Percentiles rank a stretch among this genome's conserved stretches.
phyloP scores from a whole-genome alignment of 1,140 invertebrate genomes.

The Lithobius niger region DNA sequence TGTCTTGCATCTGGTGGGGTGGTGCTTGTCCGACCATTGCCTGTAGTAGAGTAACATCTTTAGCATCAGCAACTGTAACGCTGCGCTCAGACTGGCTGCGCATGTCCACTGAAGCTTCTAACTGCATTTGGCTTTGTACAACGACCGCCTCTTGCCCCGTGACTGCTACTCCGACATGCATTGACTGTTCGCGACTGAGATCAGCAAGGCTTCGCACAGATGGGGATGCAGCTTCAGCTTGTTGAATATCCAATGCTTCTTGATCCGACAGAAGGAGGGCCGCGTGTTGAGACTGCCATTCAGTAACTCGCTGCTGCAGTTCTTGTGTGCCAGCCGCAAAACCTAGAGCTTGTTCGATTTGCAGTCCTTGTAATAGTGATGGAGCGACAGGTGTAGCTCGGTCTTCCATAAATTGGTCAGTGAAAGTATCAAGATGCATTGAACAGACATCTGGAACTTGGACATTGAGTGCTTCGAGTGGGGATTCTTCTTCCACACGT shows the following conservation, averaged over 20 bases:
- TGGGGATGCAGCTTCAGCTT: not conserved
- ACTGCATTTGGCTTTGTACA: not conserved
- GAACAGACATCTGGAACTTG: not conserved
- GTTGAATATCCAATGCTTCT: not conserved
- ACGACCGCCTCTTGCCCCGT: not conserved
- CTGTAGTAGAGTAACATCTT: not conserved
- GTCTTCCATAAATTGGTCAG: not conserved
- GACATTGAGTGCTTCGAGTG: not conserved
- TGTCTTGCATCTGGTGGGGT: not conserved
- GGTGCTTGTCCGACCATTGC: not conserved
- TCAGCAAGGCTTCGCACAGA: not conserved
- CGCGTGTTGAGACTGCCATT: too few species aligned
- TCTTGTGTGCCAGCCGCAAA: not conserved
- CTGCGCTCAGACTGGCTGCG: too few species aligned
- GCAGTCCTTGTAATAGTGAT: not conserved
- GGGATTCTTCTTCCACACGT: not conserved
- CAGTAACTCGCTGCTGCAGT: too few species aligned
- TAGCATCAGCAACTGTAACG: not conserved
- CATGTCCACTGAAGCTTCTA: not conserved
- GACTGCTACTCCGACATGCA: not conserved
- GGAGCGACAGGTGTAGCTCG: slow-evolving; percentile 2
- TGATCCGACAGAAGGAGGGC: not conserved
- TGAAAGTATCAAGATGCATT: not conserved
- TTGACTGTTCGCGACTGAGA: not conserved
- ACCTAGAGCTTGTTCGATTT: not conserved